These are phyloP conservation scores for Cephus nigrinus DNA, from an alignment of 2,888 invertebrate genomes.

Conservation along the genomic window DNA sequence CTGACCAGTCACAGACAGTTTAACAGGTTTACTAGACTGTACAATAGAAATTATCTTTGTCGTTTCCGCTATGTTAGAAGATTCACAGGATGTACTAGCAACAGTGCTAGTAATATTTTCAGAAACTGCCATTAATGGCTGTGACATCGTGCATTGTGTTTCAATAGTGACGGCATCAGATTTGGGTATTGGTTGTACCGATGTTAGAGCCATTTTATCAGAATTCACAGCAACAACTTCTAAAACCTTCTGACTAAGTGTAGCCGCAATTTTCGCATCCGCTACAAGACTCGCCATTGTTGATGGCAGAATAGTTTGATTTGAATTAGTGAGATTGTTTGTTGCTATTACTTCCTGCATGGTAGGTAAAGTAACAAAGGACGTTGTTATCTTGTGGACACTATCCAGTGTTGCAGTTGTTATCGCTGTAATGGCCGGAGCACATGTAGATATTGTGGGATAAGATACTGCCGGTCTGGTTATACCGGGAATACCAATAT, in stretches of 20 bases:
- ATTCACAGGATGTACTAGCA: background rate
- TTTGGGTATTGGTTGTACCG: background rate
- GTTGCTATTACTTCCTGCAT: slow-evolving; percentile 31
- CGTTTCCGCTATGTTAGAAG: slow-evolving; percentile 20
- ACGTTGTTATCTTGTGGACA: slow-evolving; percentile 22
- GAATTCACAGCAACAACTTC: slow-evolving; percentile 23
- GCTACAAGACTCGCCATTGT: slow-evolving; percentile 51
- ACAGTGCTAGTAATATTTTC: background rate
- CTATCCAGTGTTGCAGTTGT: slow-evolving; percentile 13
- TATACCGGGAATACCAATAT: slow-evolving; percentile 52
- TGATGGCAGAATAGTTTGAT: slow-evolving; percentile 35
- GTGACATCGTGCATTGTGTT: background rate
- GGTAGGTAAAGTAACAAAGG: slow-evolving; percentile 19
- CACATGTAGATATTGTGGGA: slow-evolving; percentile 23
- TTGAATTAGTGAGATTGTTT: slow-evolving; percentile 36
- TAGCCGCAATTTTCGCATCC: slow-evolving; percentile 56
- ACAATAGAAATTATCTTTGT: slow-evolving; percentile 18
- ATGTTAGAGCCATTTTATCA: slow-evolving; percentile 3
- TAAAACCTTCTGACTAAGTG: slow-evolving; percentile 46
- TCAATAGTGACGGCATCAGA: background rate
- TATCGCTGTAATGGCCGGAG: background rate
- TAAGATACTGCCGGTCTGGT: slow-evolving; percentile 36
- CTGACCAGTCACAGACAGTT: slow-evolving; percentile 43
- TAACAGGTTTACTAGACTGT: slow-evolving; percentile 31
- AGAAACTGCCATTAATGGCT: background rate